Percentiles rank a stretch among this genome's conserved stretches.
These are phyloP conservation scores for Malachius bipustulatus DNA, from an alignment of 2,888 invertebrate genomes.

Conservation along the genomic window DNA sequence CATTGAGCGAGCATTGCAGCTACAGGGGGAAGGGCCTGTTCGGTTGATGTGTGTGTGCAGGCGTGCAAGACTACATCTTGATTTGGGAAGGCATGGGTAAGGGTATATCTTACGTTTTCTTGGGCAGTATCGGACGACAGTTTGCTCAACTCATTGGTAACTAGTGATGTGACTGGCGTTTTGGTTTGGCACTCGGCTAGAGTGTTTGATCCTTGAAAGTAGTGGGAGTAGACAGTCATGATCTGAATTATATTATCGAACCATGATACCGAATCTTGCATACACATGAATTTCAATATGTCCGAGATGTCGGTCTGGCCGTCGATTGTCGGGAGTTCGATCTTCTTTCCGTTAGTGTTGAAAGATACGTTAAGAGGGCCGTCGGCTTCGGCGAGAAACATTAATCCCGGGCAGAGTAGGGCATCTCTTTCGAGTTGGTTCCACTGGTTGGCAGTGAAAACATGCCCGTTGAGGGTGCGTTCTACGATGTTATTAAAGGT, in stretches of 20 bases:
- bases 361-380: conserved; percentile 6
- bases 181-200: too few species aligned
- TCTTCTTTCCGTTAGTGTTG: conserved; percentile 6
- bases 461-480: conserved; percentile 6
- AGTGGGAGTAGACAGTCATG: conserved; percentile 8
- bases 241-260: conserved; percentile 9
- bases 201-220: too few species aligned
- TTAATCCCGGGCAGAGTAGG: conserved; percentile 6
- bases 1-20: conserved; percentile 8
- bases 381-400: conserved; percentile 6
- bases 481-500: conserved; percentile 6
- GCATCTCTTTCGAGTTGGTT: conserved; percentile 7
- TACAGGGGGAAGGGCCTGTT: conserved; percentile 5
- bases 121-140: too few species aligned
- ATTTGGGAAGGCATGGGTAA: conserved; percentile 7
- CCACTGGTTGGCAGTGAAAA: conserved; percentile 7
- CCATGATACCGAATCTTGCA: conserved; percentile 6
- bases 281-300: conserved; percentile 4
- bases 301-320: neutral
- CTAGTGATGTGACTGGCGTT: too few species aligned
- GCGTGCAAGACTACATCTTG: conserved; percentile 4
- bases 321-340: conserved; percentile 4
- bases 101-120: conserved; percentile 7
- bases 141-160: too few species aligned
- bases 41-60: conserved; percentile 8